Evolutionary conservation across 1,140 invertebrate species (phyloP).

Genomic region (Agrilus planipennis): DNA sequence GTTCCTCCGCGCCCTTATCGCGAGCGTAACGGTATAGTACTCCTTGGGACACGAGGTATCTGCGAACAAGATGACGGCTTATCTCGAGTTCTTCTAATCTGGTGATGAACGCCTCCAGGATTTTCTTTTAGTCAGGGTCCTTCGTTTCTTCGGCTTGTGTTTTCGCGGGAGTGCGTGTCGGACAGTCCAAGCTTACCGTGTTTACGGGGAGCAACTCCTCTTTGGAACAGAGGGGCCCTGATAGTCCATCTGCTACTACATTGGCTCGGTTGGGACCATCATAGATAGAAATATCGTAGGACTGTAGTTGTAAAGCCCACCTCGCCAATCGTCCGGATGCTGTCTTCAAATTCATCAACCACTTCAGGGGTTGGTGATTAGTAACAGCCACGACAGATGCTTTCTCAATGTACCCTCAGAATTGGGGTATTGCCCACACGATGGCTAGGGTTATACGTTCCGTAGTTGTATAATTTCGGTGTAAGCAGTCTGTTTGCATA

Average conservation of each 20-base stretch:
- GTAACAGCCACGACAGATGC: neutral
- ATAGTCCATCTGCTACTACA: slow-evolving; percentile 2
- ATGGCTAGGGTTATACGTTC: neutral
- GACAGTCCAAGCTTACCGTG: neutral
- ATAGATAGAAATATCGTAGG: neutral
- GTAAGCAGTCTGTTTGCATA: neutral
- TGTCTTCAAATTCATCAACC: no score
- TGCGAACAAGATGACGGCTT: neutral
- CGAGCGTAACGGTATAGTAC: no score
- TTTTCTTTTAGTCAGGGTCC: neutral
- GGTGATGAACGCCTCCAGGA: neutral
- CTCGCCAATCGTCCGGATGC: no score
- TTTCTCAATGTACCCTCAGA: slow-evolving; percentile 17
- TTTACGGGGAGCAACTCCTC: neutral
- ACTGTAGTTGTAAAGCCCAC: slow-evolving; percentile 1
- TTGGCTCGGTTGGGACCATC: neutral
- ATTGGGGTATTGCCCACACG: neutral
- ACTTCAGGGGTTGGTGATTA: neutral
- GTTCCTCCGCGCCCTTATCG: neutral
- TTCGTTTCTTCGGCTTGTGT: neutral
- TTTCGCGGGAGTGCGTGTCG: neutral
- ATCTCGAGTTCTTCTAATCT: neutral
- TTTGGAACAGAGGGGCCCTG: neutral
- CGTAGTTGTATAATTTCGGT: slow-evolving; percentile 1
- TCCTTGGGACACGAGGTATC: neutral